These are phyloP conservation scores for Mus musculus DNA, from an alignment of 2,113 vertebrate genomes.

Conservation along the genomic window DNA sequence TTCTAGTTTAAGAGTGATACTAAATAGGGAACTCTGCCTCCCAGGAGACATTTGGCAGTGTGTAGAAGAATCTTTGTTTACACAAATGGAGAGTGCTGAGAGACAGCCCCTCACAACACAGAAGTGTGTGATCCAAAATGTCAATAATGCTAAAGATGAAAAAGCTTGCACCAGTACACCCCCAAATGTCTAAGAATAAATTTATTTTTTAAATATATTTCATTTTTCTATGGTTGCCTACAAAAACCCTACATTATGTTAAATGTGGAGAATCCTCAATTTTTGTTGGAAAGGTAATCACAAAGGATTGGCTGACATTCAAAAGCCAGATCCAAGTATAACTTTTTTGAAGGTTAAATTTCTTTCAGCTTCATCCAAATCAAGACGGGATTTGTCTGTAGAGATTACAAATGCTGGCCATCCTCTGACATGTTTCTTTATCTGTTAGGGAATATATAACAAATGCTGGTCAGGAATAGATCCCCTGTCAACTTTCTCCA, in stretches of 20 bases:
- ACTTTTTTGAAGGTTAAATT: slow-evolving; percentile 68
- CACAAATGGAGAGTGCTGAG: background rate
- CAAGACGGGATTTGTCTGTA: slow-evolving; percentile 36
- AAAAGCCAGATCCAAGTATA: slow-evolving; percentile 57
- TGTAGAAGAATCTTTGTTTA: background rate
- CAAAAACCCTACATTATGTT: background rate
- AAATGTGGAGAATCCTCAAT: slow-evolving; percentile 2
- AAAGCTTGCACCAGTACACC: background rate
- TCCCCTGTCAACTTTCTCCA: slow-evolving; percentile 70
- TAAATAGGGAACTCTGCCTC: background rate
- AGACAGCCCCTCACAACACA: background rate
- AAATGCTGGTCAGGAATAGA: slow-evolving; percentile 68
- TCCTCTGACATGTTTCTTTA: slow-evolving; percentile 67
- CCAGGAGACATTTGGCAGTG: background rate
- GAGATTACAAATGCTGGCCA: slow-evolving; percentile 43
- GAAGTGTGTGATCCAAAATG: background rate
- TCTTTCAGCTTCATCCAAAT: slow-evolving; percentile 63
- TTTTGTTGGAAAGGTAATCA: slow-evolving; percentile 36
- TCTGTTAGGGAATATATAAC: slow-evolving; percentile 59
- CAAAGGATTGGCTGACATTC: slow-evolving; percentile 39
- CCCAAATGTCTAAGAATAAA: background rate
- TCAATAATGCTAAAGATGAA: background rate
- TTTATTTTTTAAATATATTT: background rate
- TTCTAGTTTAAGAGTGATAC: background rate
- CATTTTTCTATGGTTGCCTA: background rate